These are phyloP conservation scores for Rotaria sp. DNA, from an alignment of 2,888 invertebrate genomes.

Conservation along the genomic window DNA sequence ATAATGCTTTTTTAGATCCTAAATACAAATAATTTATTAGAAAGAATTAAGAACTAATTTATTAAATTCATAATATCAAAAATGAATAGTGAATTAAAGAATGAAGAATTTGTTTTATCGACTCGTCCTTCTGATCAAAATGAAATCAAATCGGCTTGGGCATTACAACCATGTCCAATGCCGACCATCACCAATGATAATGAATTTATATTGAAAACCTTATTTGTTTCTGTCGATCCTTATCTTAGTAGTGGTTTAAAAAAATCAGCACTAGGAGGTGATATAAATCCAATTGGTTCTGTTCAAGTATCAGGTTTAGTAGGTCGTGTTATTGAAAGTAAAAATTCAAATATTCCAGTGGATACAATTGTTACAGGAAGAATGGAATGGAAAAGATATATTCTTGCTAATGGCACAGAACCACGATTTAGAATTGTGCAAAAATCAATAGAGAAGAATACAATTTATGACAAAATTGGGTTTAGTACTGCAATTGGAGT, in stretches of 20 bases:
- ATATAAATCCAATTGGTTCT: conserved; percentile 3
- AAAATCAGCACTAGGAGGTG: conserved; percentile 23
- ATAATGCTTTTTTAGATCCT: background rate
- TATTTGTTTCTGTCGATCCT: conserved; percentile 15
- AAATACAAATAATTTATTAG: background rate
- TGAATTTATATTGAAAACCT: background rate
- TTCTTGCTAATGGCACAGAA: conserved; percentile 22
- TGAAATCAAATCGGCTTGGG: conserved; percentile 4
- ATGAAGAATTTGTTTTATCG: conserved; percentile 26
- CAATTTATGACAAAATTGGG: conserved; percentile 1
- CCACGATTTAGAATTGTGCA: conserved; percentile 11
- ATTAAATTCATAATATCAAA: background rate
- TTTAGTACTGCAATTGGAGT: conserved; percentile 14
- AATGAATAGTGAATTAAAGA: conserved; percentile 2
- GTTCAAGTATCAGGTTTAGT: conserved; percentile 16
- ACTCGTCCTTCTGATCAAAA: background rate
- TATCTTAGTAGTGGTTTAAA: conserved; percentile 44
- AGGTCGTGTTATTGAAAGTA: conserved; percentile 5
- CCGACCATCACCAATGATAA: background rate
- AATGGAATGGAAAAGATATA: conserved; percentile 10
- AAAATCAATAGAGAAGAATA: background rate
- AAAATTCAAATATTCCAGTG: background rate
- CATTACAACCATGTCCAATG: conserved; percentile 7
- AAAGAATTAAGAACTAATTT: no score
- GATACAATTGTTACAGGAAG: conserved; percentile 16